Percentiles rank a stretch among this genome's conserved stretches.
These are phyloP conservation scores for Phycodurus eques DNA, from an alignment of 2,113 vertebrate species.

Conservation along the genomic window DNA sequence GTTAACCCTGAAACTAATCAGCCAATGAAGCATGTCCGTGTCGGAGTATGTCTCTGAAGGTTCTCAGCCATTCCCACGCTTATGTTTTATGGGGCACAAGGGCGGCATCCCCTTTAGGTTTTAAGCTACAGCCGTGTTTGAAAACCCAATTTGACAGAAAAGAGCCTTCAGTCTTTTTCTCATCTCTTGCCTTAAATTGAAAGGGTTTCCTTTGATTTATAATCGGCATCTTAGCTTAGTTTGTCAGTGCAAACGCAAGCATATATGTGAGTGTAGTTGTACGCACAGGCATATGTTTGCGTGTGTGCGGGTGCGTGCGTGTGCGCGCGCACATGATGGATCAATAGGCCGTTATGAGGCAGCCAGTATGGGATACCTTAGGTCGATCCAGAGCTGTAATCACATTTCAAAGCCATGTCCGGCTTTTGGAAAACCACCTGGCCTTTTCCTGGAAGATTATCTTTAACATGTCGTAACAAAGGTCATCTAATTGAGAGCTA, in stretches of 20 bases:
- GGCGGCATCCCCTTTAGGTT: constrained; percentile 10
- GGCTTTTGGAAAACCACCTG: constrained; percentile 26
- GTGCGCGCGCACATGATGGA: constrained; percentile 15
- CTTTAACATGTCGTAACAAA: constrained; percentile 11
- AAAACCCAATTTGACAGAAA: constrained; percentile 32
- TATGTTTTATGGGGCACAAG: constrained; percentile 1
- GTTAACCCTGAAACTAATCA: constrained; percentile 47
- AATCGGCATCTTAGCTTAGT: constrained; percentile 42
- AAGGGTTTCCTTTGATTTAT: constrained; percentile 60
- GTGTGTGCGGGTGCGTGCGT: neutral
- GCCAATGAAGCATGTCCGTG: constrained; percentile 11
- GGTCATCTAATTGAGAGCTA: constrained; percentile 36
- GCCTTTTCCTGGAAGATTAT: constrained; percentile 40
- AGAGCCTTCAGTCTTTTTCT: constrained; percentile 42
- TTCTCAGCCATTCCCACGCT: constrained; percentile 3
- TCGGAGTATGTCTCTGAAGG: neutral
- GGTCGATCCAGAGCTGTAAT: constrained; percentile 64
- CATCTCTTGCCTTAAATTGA: constrained; percentile 37
- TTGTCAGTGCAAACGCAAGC: neutral
- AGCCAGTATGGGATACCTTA: constrained; percentile 39
- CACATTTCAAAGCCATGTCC: constrained; percentile 52
- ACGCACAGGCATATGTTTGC: constrained; percentile 10
- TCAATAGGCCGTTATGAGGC: constrained; percentile 69
- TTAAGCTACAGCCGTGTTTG: constrained; percentile 11
- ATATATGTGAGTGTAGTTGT: constrained; percentile 3